Percentiles rank a stretch among this genome's conserved stretches.
Conservation (phyloP, 2,888 invertebrate genomes). For the Perizoma affinitatum region DNA sequence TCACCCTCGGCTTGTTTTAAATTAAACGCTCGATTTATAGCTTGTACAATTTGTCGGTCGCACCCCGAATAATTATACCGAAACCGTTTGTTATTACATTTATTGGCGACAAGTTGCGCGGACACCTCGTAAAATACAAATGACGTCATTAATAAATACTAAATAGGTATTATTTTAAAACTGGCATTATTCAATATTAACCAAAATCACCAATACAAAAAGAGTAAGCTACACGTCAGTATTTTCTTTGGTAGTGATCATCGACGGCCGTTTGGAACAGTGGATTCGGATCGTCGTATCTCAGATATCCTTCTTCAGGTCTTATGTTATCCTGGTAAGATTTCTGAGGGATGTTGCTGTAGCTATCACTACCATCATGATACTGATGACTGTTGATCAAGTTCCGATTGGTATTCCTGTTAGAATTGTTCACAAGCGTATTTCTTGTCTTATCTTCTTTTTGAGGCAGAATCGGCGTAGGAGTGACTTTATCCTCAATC, state of each 20-base stretch:
- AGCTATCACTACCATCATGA: constrained; percentile 63
- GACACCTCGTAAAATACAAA: constrained; percentile 54
- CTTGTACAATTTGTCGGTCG: constrained; percentile 81
- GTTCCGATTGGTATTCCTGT: constrained; percentile 60
- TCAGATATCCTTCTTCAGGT: constrained; percentile 67
- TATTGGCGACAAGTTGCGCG: constrained; percentile 70
- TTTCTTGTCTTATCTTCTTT: constrained; percentile 66
- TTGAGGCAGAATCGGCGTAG: constrained; percentile 72
- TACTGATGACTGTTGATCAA: constrained; percentile 78
- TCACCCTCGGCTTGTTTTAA: constrained; percentile 81
- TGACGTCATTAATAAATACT: constrained; percentile 54
- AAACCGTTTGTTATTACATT: constrained; percentile 71
- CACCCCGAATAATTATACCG: constrained; percentile 68
- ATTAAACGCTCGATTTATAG: constrained; percentile 81
- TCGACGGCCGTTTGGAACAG: constrained; percentile 72
- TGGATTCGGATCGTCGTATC: constrained; percentile 66
- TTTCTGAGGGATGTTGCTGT: constrained; percentile 68
- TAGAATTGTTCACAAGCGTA: constrained; percentile 30
- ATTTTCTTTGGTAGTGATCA: constrained; percentile 76
- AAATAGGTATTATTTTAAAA: constrained; percentile 26
- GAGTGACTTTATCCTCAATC: constrained; percentile 74
- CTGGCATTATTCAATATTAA: no score
- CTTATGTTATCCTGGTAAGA: constrained; percentile 65
- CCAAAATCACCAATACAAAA: background rate
- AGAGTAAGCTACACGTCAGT: constrained; percentile 47